Base-by-base conservation (phyloP, 2,888 invertebrate species). In the Thecophora atra region DNA sequence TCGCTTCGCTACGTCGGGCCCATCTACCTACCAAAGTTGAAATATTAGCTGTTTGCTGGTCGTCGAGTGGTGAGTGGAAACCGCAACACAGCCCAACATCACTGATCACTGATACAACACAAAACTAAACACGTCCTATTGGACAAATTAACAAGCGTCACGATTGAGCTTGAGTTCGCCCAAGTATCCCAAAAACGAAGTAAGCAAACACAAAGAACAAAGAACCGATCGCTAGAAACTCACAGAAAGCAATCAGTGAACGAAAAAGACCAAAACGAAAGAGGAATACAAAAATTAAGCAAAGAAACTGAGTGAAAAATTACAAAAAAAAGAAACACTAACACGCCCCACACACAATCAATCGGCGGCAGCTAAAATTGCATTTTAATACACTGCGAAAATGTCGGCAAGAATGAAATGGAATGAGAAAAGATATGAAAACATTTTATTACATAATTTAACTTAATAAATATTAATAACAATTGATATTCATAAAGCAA, bases 131-230 rank as follows among this genome's bases (percentile, higher is more conserved):
- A 70, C 63, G 62, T 70, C 70, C 65, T 71, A 58, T 65, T 71
- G 64, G 58, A 71, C 65, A 71, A 71, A 71, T 71, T 71, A 71
- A 71, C 65, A 71, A 71, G 71, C 64, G 51, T 71, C 71, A 71
- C 71, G 71, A 71, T 65, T 44, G 63, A 19, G 37, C 15, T 8
- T 19, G 28, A 42, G 24, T 6, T 60, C 60, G 8, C 24, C 5
- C n/a, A n/a, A n/a, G n/a, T n/a, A n/a, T n/a, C n/a, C n/a, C n/a
- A n/a, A n/a, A n/a, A 13, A 44, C 11, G 11, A 63, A 42, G n/a
- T n/a, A 63, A 44, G 24, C 19, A 21, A 2, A 24, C 21, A 1
- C 13, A 13, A 44, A 44, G 21, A 19, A 42, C 7, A 63, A 19
- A 44, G 47, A 42, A 64, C 30, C 52, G 15, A 56, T n/a, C 66